phyloP scores from a whole-genome alignment of 2,797 vertebrate genomes.

The Bradypodion pumilum region DNA sequence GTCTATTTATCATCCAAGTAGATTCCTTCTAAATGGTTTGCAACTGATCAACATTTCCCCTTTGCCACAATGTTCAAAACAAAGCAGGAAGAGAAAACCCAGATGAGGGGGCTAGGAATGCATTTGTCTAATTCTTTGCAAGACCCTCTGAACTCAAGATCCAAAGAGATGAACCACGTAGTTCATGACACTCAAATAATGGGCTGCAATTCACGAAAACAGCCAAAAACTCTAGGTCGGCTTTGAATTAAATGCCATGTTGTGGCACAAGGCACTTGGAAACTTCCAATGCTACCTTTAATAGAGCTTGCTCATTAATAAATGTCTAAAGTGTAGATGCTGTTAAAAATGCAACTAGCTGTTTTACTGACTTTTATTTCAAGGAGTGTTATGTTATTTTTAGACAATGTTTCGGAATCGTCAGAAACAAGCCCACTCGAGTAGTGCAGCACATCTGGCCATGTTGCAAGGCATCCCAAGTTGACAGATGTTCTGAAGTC shows the following conservation, averaged over 20 bases:
- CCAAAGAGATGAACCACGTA: neutral
- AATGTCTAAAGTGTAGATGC: neutral
- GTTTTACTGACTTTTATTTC: neutral
- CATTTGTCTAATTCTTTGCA: neutral
- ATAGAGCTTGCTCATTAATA: neutral
- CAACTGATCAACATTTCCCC: neutral
- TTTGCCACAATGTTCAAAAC: neutral
- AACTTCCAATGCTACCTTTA: neutral
- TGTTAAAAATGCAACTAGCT: neutral
- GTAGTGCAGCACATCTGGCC: neutral
- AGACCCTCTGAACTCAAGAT: neutral
- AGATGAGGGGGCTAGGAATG: neutral
- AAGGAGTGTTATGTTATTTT: slow-evolving; percentile 2
- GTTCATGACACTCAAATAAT: neutral
- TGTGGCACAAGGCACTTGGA: neutral
- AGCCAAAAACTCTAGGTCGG: neutral
- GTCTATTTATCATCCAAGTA: neutral
- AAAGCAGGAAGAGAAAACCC: neutral
- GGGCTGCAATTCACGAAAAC: neutral
- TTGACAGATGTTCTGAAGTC: slow-evolving; percentile 17
- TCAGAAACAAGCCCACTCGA: neutral
- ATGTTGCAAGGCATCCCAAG: slow-evolving; percentile 20
- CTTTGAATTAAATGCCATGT: slow-evolving; percentile 7
- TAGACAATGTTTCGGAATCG: neutral
- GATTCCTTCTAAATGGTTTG: neutral